Evolutionary conservation across 2,113 vertebrate genomes (phyloP).

Genomic region (Rhinopithecus roxellana): DNA sequence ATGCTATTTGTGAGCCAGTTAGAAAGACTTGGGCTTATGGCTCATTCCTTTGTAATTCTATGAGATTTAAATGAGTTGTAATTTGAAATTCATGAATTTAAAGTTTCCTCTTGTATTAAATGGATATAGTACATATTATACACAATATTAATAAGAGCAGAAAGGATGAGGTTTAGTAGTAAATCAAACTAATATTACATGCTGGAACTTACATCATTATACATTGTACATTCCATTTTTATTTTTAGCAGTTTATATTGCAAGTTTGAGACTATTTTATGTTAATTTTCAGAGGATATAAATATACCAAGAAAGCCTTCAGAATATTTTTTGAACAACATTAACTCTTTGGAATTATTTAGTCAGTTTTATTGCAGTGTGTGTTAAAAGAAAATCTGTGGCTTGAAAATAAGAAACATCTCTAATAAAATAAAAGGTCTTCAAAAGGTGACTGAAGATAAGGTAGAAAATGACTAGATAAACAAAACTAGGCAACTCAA

Average conservation of each 20-base stretch:
- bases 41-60: slow-evolving; percentile 2
- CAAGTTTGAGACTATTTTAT: slow-evolving; percentile 21
- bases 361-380: neutral
- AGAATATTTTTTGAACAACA: neutral
- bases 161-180: slow-evolving; percentile 52
- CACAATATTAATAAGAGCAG: slow-evolving; percentile 58
- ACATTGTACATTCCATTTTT: neutral
- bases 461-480: neutral
- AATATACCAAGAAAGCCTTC: neutral
- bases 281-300: slow-evolving; percentile 19
- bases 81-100: slow-evolving; percentile 53
- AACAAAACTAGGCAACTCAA: neutral
- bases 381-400: neutral
- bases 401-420: neutral
- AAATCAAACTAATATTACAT: slow-evolving; percentile 54
- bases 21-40: neutral
- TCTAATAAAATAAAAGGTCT: neutral
- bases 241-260: slow-evolving; percentile 34
- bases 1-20: neutral
- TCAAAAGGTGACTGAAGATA: neutral
- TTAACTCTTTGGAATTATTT: slow-evolving; percentile 34
- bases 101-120: neutral
- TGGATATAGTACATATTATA: slow-evolving; percentile 40
- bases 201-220: slow-evolving; percentile 37
- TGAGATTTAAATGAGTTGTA: neutral